These are phyloP conservation scores for Campoplex nolae DNA, from an alignment of 2,888 invertebrate genomes.

Conservation along the genomic window DNA sequence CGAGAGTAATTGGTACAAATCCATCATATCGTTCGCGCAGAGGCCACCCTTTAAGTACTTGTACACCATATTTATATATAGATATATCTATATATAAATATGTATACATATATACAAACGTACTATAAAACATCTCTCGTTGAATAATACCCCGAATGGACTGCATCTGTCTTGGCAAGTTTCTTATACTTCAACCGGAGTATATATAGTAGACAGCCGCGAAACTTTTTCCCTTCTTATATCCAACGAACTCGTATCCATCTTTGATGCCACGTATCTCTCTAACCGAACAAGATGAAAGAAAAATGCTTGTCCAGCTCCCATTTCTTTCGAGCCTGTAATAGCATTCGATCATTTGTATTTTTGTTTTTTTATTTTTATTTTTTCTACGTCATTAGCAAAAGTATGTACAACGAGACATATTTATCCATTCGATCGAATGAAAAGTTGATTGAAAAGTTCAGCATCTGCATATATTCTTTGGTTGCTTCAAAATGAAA, in stretches of 20 bases:
- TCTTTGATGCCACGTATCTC: conserved; percentile 59
- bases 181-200: conserved; percentile 57
- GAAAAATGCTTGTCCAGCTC: conserved; percentile 17
- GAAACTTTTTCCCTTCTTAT: conserved; percentile 63
- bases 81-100: too few relatives aligned
- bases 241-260: conserved; percentile 57
- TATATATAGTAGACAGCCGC: conserved; percentile 57
- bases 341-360: conserved; percentile 24
- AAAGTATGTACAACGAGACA: background rate
- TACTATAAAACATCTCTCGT: conserved; percentile 51
- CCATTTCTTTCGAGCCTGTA: conserved; percentile 11
- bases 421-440: background rate
- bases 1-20: conserved; percentile 74
- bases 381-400: background rate
- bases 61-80: background rate
- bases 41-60: conserved; percentile 65
- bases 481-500: background rate
- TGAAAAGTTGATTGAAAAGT: background rate
- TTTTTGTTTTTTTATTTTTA: background rate
- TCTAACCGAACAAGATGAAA: conserved; percentile 18
- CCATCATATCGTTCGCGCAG: conserved; percentile 70
- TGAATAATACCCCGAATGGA: conserved; percentile 69
- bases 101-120: conserved; percentile 25
- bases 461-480: background rate
- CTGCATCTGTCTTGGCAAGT: conserved; percentile 69